These are phyloP conservation scores for Ectemnius cavifrons DNA, from an alignment of 2,888 invertebrate genomes.

Conservation along the genomic window DNA sequence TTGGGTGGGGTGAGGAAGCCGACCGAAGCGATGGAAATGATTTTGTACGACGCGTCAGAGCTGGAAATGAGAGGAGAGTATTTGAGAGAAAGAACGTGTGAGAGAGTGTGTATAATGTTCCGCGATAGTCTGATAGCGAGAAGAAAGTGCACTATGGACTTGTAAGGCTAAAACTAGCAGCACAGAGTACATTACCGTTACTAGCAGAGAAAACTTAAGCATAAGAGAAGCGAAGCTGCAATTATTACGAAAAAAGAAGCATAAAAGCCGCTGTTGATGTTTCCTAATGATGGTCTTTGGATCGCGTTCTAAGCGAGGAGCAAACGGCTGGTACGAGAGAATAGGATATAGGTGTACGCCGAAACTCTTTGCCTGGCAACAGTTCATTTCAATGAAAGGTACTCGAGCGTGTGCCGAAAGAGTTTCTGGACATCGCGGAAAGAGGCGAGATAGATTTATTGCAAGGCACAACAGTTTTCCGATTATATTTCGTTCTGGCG, in stretches of 20 bases:
- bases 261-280: slow-evolving; percentile 59
- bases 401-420: slow-evolving; percentile 1
- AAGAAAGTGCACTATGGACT: slow-evolving; percentile 68
- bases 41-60: not conserved
- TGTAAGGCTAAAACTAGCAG: slow-evolving; percentile 68
- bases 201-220: slow-evolving; percentile 63
- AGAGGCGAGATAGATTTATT: slow-evolving; percentile 25
- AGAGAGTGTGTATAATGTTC: slow-evolving; percentile 42
- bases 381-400: slow-evolving; percentile 8
- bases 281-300: slow-evolving; percentile 55
- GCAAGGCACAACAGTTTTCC: slow-evolving; percentile 45
- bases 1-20: not conserved
- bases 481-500: slow-evolving; percentile 44
- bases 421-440: slow-evolving; percentile 41
- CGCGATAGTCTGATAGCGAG: slow-evolving; percentile 56
- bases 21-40: slow-evolving; percentile 6
- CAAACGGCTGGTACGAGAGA: slow-evolving; percentile 15
- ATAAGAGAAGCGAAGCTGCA: slow-evolving; percentile 54
- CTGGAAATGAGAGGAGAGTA: too few species aligned
- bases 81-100: slow-evolving; percentile 19
- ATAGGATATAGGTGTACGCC: too few species aligned
- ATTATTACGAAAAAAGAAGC: slow-evolving; percentile 45
- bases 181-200: slow-evolving; percentile 69
- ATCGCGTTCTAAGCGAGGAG: slow-evolving; percentile 27
- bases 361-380: too few species aligned